These are phyloP conservation scores for Caenorhabditis sp. DNA, from an alignment of 2,888 invertebrate species.

Conservation along the genomic window DNA sequence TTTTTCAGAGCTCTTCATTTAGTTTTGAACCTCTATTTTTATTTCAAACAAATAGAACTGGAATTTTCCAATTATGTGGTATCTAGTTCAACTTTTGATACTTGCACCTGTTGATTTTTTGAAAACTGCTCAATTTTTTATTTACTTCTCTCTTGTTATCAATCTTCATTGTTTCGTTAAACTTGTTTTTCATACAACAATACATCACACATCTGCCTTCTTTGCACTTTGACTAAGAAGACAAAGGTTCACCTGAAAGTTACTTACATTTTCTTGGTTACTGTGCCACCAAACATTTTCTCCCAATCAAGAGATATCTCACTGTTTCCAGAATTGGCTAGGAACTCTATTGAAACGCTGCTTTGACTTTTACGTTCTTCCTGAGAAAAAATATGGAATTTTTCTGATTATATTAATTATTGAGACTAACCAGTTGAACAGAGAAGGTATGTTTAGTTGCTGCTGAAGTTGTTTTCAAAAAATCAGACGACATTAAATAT, in stretches of 20 bases:
- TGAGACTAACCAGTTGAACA: conserved; percentile 21
- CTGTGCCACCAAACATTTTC: too few relatives aligned
- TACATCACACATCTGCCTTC: conserved; percentile 11
- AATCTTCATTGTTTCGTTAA: neutral
- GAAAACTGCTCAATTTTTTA: neutral
- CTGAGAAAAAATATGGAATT: conserved; percentile 15
- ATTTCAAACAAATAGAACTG: too few relatives aligned
- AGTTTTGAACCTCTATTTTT: too few relatives aligned
- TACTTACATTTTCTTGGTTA: too few relatives aligned
- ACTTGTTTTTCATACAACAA: neutral
- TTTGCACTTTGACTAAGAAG: conserved; percentile 6
- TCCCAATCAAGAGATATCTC: conserved; percentile 21
- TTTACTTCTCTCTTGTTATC: neutral
- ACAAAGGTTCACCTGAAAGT: too few relatives aligned
- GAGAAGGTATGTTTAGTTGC: conserved; percentile 15
- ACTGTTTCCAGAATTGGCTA: conserved; percentile 13
- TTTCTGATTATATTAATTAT: neutral
- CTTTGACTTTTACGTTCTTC: conserved; percentile 26
- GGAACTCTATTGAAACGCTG: conserved; percentile 17
- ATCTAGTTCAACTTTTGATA: too few relatives aligned
- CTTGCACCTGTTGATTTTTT: neutral
- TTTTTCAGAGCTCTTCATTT: too few relatives aligned
- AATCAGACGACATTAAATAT: conserved; percentile 13
- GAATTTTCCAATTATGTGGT: too few relatives aligned
- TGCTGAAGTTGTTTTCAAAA: conserved; percentile 1